A percentile compares a stretch with the other conserved stretches of the same genome.
phyloP scores from a whole-genome alignment of 2,113 vertebrate genomes.

The Cariama cristata region DNA sequence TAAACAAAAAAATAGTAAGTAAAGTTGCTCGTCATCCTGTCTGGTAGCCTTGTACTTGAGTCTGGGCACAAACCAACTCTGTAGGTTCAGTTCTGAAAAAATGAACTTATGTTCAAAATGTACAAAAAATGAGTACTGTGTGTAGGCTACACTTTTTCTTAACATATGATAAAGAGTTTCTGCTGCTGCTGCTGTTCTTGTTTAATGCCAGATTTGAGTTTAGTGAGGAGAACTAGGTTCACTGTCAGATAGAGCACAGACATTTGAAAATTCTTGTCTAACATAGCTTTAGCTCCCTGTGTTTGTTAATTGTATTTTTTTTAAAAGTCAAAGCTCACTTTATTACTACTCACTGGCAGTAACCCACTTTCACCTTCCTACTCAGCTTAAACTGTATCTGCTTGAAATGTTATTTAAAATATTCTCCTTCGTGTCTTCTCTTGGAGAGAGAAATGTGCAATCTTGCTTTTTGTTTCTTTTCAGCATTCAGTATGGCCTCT shows the following conservation, averaged over 20 bases:
- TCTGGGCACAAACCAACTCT: background rate
- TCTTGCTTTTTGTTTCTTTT: background rate
- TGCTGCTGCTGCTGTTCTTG: background rate
- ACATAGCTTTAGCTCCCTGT: background rate
- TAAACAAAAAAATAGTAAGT: background rate
- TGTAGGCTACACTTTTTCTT: background rate
- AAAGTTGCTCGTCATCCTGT: background rate
- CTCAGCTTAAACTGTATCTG: background rate
- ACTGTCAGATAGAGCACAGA: background rate
- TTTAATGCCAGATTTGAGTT: background rate
- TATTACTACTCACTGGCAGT: background rate
- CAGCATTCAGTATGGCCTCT: slow-evolving; percentile 80
- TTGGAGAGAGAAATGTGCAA: background rate
- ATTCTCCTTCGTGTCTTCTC: background rate
- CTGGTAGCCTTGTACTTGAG: background rate
- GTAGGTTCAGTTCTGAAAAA: background rate
- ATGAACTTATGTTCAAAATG: background rate
- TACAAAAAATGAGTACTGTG: background rate
- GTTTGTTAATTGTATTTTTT: background rate
- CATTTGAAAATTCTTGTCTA: background rate
- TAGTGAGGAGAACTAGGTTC: background rate
- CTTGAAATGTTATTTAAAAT: background rate
- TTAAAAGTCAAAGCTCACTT: background rate
- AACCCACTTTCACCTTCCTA: background rate
- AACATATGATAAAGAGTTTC: background rate